Evolutionary conservation across 2,113 vertebrate genomes (phyloP).

Genomic region (Pitta sordida): DNA sequence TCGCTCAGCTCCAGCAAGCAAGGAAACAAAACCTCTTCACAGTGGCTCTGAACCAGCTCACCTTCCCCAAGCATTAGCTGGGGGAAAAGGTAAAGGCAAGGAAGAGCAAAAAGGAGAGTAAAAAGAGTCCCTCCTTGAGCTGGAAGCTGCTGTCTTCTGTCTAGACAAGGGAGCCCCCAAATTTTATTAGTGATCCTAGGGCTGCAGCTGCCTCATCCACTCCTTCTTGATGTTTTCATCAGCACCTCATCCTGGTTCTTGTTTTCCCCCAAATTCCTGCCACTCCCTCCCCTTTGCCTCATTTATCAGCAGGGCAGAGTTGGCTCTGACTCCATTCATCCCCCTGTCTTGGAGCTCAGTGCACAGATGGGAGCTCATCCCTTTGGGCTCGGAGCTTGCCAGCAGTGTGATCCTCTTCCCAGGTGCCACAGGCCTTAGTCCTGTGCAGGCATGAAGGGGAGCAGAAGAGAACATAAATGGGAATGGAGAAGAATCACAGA

Average conservation of each 20-base stretch:
- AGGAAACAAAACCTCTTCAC: background rate
- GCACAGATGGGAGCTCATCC: background rate
- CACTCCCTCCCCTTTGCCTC: background rate
- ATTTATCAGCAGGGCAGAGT: accelerated
- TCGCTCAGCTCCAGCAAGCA: background rate
- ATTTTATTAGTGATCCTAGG: background rate
- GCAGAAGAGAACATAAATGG: background rate
- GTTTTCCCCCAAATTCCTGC: background rate
- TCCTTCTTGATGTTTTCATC: background rate
- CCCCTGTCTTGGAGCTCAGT: background rate
- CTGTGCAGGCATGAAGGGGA: background rate
- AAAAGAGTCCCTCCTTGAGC: background rate
- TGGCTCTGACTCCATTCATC: background rate
- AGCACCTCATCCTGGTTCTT: background rate
- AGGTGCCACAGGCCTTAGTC: background rate
- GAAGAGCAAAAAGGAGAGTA: background rate
- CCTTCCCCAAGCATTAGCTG: background rate
- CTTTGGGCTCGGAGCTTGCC: background rate
- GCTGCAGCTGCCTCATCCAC: background rate
- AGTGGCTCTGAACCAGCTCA: background rate
- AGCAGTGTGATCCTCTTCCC: background rate
- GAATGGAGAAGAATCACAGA: background rate
- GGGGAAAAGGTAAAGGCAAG: background rate
- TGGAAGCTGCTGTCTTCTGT: background rate
- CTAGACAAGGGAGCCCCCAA: background rate